Evolutionary conservation across 2,113 vertebrate species (phyloP), one percentile per base, ranked within the genome.

Genomic region (Calypte anna): DNA sequence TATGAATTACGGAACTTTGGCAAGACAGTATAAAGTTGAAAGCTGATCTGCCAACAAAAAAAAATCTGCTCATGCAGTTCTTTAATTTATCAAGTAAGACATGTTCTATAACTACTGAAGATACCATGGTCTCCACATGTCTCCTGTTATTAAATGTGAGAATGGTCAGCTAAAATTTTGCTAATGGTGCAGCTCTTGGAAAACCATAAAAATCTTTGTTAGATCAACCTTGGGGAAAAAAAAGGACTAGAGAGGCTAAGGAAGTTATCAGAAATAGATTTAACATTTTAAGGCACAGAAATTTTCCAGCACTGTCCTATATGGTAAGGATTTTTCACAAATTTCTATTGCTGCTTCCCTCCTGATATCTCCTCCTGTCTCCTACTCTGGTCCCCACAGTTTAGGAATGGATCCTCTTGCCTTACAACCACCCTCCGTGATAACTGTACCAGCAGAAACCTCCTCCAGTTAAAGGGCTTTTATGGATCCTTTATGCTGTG

Each of bases 401-500:
- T 86, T 33, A 84, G 40, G 77, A 94, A 86, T 7, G 27, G 58
- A 92, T 82, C 46, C n/a, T 79, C 58, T 68, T 73, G 40, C 62
- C 63, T 92, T 87, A 87, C 7, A 20, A 72, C 20, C 23, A 82
- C 72, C 19, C 20, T 82, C 55, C 82, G 27, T 75, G n/a, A 31
- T 51, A 72, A 43, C 23, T 61, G 0, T 22, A 77, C 14, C 57
- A 82, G 50, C 6, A 91, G 57, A 95, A 92, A 67, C 19, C 17
- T 84, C 48, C 36, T 30, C 24, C 62, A 61, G 27, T 54, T 89
- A 87, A 86, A 73, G 62, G 58, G 69, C 24, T 72, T 73, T 88
- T 78, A 94, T 46, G 96, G 95, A 96, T 94, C 96, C 96, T 94
- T 96, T 96, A 95, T 96, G 95, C 95, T 96, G 91, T 94, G 54